These are phyloP conservation scores for Pteruthius melanotis DNA, from an alignment of 2,113 vertebrate genomes.

Conservation along the genomic window DNA sequence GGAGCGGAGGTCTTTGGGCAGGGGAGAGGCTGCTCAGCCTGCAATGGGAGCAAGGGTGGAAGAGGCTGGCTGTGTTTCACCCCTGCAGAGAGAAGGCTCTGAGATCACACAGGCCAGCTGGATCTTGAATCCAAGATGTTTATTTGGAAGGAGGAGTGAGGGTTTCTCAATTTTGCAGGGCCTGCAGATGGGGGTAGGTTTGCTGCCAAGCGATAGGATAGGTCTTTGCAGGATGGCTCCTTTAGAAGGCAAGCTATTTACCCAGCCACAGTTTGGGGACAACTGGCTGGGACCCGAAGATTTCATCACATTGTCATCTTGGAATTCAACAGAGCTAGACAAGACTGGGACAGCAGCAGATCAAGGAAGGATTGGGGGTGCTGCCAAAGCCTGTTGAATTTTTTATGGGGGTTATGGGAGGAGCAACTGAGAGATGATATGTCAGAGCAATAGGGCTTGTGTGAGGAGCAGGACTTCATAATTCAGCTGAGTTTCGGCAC, in stretches of 20 bases:
- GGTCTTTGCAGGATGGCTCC: neutral
- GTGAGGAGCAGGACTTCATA: neutral
- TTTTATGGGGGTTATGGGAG: neutral
- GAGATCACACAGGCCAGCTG: slow-evolving; percentile 54
- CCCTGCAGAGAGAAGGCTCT: slow-evolving; percentile 39
- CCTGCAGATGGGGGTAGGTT: slow-evolving; percentile 8
- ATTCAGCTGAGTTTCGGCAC: neutral
- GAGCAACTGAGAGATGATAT: neutral
- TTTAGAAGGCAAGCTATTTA: neutral
- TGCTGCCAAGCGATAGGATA: neutral
- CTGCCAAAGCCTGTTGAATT: slow-evolving; percentile 10
- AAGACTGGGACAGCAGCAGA: neutral
- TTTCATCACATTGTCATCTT: neutral
- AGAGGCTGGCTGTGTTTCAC: slow-evolving; percentile 43
- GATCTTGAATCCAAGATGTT: slow-evolving; percentile 43
- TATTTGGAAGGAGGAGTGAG: slow-evolving; percentile 29
- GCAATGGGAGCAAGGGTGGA: neutral
- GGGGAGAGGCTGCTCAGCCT: neutral
- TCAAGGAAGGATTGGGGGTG: neutral
- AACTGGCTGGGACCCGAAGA: neutral
- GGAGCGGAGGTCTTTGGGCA: neutral
- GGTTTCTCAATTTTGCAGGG: slow-evolving; percentile 47
- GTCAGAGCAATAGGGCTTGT: neutral
- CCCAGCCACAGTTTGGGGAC: neutral
- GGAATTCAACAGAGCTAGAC: neutral